Base-by-base conservation (phyloP, 2,797 vertebrate species). In the Artibeus lituratus region DNA sequence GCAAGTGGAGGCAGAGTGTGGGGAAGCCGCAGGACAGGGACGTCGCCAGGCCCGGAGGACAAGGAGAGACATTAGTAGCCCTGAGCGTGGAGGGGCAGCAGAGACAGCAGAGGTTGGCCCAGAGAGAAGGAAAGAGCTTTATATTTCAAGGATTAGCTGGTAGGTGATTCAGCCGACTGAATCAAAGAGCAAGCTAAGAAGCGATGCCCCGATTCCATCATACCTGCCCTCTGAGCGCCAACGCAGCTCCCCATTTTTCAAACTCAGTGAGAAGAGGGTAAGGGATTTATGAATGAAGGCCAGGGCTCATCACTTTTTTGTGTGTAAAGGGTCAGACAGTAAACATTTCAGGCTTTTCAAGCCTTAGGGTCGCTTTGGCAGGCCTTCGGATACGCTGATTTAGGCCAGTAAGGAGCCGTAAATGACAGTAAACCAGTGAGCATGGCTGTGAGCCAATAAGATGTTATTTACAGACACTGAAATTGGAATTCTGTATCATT, bases 61-160 rank as follows among this genome's bases (percentile, higher is more conserved):
- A 10, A 7, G 19, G 44, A 87, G 35, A 26, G 35, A 10, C 35
- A 47, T 39, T 19, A 39, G 39, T 35, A 44, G 2, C 59, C 35
- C 19, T 11, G 3, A 8, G 47, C 32, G 1, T 55, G 81, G 7
- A 44, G 16, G 19, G 7, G 12, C 3, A 26, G 15, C 18, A 5
- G 0, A 0, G 1, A 26, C 10, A 22, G 10, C 24, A 21, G 10
- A 11, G 0, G 5, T 14, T 26, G 18, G 10, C 29, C 15, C 19
- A 4, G 5, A 59, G 18, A 72, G 77, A 72, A 82, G 29, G 29
- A 74, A 73, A 4, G 35, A 19, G 18, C 21, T 49, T 76, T 83
- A 10, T n/a, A 55, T 21, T 59, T 5, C 2, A 0, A 87, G 53
- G 84, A 53, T 24, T 5, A 11, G 12, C 22, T 24, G 18, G 59